A percentile compares a stretch with the other conserved stretches of the same genome.
Conservation (phyloP, 2,888 invertebrate species). For the Esperia sulphurella region DNA sequence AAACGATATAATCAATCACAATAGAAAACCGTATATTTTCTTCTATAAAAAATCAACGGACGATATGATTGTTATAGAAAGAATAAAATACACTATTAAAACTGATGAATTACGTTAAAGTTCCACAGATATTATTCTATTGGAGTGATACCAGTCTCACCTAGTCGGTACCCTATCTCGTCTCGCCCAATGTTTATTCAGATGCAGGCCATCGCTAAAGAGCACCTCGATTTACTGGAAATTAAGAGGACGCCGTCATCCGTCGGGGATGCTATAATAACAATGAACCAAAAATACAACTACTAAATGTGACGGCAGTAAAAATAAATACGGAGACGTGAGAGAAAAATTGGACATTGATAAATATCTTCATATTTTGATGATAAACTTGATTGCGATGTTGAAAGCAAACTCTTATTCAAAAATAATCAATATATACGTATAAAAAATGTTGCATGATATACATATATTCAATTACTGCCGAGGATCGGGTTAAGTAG, state of each 20-base stretch:
- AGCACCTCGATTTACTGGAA: slow-evolving; percentile 74
- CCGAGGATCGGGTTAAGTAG: no score
- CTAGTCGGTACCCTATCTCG: slow-evolving; percentile 13
- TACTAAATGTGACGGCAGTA: slow-evolving; percentile 46
- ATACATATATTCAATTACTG: no score
- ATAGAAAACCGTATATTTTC: no score
- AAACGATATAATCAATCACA: no score
- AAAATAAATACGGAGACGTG: slow-evolving; percentile 40
- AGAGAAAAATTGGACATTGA: slow-evolving; percentile 16
- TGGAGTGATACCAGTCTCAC: no score
- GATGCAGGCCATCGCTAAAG: slow-evolving; percentile 66
- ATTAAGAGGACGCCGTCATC: slow-evolving; percentile 70
- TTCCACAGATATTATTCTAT: slow-evolving; percentile 17
- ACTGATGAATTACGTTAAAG: slow-evolving; percentile 23
- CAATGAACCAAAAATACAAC: slow-evolving; percentile 68
- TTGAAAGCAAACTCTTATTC: no score
- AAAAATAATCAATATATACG: no score
- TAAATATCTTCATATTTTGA: not conserved
- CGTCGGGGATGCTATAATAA: slow-evolving; percentile 69
- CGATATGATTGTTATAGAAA: no score
- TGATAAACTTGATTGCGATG: not conserved
- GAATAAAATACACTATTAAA: no score
- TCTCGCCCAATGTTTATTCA: slow-evolving; percentile 66
- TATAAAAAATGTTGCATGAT: no score
- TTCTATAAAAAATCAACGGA: no score